Conservation (phyloP, 2,888 invertebrate species). For the Harpalus rubripes region DNA sequence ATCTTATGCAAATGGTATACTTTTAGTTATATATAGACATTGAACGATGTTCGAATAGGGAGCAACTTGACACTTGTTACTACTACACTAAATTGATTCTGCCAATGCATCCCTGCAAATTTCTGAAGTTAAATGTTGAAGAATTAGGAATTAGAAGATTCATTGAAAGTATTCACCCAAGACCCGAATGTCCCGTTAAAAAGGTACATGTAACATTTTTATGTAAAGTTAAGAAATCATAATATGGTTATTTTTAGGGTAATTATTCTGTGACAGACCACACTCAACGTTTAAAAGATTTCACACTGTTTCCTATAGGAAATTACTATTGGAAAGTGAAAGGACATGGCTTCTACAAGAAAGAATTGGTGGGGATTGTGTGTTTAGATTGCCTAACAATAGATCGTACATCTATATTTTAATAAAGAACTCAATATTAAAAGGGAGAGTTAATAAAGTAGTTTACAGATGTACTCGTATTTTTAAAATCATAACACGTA, state of each 20-base stretch:
- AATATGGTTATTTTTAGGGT: not conserved
- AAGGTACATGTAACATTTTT: not conserved
- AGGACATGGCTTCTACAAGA: not conserved
- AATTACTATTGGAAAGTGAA: not conserved
- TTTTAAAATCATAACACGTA: too few relatives aligned
- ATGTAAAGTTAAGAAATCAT: not conserved
- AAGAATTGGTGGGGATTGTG: not conserved
- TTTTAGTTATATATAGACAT: not conserved
- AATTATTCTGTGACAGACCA: not conserved
- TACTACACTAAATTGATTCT: not conserved
- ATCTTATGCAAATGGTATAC: not conserved
- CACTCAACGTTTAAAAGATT: not conserved
- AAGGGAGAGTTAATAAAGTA: too few relatives aligned
- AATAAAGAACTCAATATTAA: not conserved
- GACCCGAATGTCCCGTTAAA: not conserved
- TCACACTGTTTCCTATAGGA: not conserved
- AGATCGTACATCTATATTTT: not conserved
- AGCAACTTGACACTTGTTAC: not conserved
- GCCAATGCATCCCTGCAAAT: not conserved
- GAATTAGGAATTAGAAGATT: not conserved
- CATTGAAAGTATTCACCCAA: not conserved
- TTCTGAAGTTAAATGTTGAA: not conserved
- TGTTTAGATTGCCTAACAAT: not conserved
- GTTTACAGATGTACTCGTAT: too few relatives aligned
- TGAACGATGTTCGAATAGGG: not conserved